These are phyloP conservation scores for Crocidura indochinensis DNA, from an alignment of 2,797 vertebrate genomes.

Conservation along the genomic window DNA sequence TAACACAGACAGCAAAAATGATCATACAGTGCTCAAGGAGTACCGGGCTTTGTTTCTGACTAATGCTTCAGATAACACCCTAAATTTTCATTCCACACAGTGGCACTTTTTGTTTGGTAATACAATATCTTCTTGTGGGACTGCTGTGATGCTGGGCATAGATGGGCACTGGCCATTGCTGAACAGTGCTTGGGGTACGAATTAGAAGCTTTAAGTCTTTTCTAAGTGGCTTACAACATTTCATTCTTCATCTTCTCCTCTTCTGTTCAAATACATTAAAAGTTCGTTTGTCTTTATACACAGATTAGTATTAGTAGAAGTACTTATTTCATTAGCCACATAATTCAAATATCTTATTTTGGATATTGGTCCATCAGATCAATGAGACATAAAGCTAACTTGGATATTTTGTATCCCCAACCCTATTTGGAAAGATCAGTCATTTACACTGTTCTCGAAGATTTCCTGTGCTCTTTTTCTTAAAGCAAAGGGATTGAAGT, in stretches of 20 bases:
- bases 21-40: neutral
- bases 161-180: neutral
- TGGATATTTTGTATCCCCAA: conserved; percentile 61
- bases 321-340: conserved; percentile 3
- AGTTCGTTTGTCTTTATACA: neutral
- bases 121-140: neutral
- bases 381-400: conserved; percentile 80
- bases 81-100: conserved; percentile 23
- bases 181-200: neutral
- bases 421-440: conserved; percentile 23
- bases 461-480: conserved; percentile 17
- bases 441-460: conserved; percentile 30
- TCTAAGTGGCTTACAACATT: conserved; percentile 52
- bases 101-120: conserved; percentile 38
- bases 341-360: conserved; percentile 57
- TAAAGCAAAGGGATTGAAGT: conserved; percentile 34
- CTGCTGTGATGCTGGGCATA: neutral
- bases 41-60: neutral
- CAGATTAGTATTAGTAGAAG: conserved; percentile 28
- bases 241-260: neutral
- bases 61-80: neutral
- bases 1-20: neutral
- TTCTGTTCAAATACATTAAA: neutral
- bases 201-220: neutral
- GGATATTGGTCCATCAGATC: conserved; percentile 75